Conservation (phyloP, 2,113 vertebrate genomes). For the Pterocles orientalis region DNA sequence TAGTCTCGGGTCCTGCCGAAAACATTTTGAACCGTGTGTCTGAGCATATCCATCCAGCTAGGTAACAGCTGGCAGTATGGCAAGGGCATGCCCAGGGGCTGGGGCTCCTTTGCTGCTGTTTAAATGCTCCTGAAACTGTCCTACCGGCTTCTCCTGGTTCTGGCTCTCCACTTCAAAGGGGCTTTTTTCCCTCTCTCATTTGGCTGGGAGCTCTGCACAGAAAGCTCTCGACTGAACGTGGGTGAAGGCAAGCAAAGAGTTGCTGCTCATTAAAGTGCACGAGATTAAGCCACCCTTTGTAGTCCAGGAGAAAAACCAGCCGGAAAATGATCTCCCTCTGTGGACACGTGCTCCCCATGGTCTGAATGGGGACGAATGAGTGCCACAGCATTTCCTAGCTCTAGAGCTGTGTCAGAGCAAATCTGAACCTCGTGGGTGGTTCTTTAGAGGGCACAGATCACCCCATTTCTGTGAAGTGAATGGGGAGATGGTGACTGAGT, state of each 20-base stretch:
- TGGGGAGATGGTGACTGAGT: background rate
- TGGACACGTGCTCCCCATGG: background rate
- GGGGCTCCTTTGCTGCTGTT: background rate
- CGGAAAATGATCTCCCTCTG: background rate
- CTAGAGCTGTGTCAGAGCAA: background rate
- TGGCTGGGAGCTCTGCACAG: background rate
- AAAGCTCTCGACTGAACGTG: background rate
- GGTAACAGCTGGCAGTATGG: background rate
- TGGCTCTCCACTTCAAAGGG: slow-evolving; percentile 34
- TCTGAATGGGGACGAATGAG: background rate
- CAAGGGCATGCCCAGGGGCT: background rate
- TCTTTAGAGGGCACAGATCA: background rate
- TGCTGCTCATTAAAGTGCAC: slow-evolving; percentile 21
- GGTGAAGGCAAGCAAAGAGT: background rate
- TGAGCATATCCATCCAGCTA: background rate
- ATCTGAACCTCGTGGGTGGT: background rate
- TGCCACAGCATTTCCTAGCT: accelerated
- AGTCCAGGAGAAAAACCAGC: background rate
- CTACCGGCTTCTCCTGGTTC: slow-evolving; percentile 5
- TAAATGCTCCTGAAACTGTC: slow-evolving; percentile 25
- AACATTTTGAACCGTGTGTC: background rate
- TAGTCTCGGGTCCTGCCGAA: background rate
- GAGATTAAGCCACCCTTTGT: background rate
- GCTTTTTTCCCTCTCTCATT: background rate
- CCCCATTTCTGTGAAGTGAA: background rate